These are phyloP conservation scores for Galbula dea DNA, from an alignment of 2,113 vertebrate genomes.

Conservation along the genomic window DNA sequence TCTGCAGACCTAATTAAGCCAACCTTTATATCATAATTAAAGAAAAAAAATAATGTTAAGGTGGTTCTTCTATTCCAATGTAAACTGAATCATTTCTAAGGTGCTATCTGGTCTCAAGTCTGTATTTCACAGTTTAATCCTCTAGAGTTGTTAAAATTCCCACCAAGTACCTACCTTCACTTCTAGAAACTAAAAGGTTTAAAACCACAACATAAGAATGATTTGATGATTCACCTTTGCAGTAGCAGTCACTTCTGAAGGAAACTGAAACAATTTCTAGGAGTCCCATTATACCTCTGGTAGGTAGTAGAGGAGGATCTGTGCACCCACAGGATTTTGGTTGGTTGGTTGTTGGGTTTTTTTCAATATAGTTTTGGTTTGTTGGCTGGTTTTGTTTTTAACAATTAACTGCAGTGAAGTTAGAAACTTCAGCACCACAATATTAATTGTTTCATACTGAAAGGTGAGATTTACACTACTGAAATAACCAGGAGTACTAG, in stretches of 20 bases:
- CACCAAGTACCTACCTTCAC: not conserved
- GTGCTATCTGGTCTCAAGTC: not conserved
- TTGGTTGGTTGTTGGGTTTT: not conserved
- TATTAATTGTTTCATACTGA: not conserved
- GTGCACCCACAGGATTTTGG: rapidly evolving
- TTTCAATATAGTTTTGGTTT: not conserved
- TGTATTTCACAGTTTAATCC: not conserved
- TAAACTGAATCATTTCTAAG: not conserved
- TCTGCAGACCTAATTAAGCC: not conserved
- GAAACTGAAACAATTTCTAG: not conserved
- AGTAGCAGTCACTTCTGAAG: not conserved
- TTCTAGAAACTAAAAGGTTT: not conserved
- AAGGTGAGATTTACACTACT: not conserved
- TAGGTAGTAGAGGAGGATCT: not conserved
- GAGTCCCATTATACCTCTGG: not conserved
- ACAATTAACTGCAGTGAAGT: not conserved
- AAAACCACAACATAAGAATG: not conserved
- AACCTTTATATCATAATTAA: not conserved
- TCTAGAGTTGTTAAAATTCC: not conserved
- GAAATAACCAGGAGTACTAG: not conserved
- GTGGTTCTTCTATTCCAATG: not conserved
- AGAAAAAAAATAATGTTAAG: not conserved
- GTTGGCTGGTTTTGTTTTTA: not conserved
- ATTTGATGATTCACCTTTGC: not conserved
- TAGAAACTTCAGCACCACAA: not conserved